phyloP scores from a whole-genome alignment of 2,797 vertebrate species.

The Kryptolebias ocellatus region DNA sequence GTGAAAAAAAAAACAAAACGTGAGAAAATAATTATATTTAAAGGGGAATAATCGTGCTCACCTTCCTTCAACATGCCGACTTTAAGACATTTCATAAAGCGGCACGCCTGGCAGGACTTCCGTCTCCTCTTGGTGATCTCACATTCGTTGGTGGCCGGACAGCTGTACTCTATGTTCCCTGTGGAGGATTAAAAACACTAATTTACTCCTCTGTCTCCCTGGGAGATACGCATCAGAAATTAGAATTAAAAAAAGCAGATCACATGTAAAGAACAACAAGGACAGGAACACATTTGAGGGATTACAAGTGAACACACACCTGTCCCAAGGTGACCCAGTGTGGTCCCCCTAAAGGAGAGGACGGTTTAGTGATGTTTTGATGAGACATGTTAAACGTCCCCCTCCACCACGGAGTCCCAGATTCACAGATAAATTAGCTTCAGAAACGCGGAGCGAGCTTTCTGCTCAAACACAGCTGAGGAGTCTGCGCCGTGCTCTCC shows the following conservation, averaged over 20 bases:
- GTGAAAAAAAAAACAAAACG: not conserved
- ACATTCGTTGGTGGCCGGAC: constrained; percentile 97
- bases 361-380: constrained; percentile 74
- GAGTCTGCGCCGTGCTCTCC: too few species aligned
- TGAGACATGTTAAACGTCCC: constrained; percentile 66
- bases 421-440: constrained; percentile 78
- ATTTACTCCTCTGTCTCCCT: constrained; percentile 20
- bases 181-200: constrained; percentile 39
- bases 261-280: too few species aligned
- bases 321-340: constrained; percentile 74
- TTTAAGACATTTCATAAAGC: constrained; percentile 99
- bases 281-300: too few species aligned
- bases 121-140: constrained; percentile 99
- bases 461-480: constrained; percentile 32
- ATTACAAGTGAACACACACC: constrained; percentile 20
- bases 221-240: constrained; percentile 15
- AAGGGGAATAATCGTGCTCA: constrained; percentile 73
- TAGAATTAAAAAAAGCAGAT: too few species aligned
- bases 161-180: constrained; percentile 99
- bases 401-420: constrained; percentile 54
- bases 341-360: constrained; percentile 69
- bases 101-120: constrained; percentile 99
- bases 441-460: constrained; percentile 68
- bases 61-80: constrained; percentile 99
- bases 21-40: not conserved